phyloP scores from a whole-genome alignment of 2,113 vertebrate species.

The Serinus canaria region DNA sequence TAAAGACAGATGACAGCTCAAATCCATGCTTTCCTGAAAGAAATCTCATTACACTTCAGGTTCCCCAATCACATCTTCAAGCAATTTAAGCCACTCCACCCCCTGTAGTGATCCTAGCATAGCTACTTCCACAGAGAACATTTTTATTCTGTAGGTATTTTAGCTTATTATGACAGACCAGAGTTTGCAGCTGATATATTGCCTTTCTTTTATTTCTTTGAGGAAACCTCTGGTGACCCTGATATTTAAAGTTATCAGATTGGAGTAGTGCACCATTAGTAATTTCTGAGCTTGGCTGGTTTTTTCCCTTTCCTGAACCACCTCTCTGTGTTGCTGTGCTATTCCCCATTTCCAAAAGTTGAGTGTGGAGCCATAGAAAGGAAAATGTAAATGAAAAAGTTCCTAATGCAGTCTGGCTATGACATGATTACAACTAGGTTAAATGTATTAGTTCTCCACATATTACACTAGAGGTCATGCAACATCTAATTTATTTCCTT shows the following conservation, averaged over 20 bases:
- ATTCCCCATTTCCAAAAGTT: not conserved
- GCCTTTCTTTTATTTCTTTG: not conserved
- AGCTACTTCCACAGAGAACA: not conserved
- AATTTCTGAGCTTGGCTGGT: not conserved
- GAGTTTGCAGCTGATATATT: not conserved
- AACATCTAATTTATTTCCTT: slow-evolving; percentile 54
- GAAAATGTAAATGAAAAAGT: slow-evolving; percentile 29
- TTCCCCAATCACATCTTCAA: not conserved
- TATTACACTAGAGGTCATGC: slow-evolving; percentile 50
- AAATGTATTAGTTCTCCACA: slow-evolving; percentile 43
- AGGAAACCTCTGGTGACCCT: not conserved
- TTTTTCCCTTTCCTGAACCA: not conserved
- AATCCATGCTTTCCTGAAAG: not conserved
- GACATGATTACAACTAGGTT: slow-evolving; percentile 46
- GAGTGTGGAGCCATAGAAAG: not conserved
- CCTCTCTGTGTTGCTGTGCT: not conserved
- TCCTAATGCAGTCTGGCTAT: slow-evolving; percentile 25
- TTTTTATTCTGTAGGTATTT: not conserved
- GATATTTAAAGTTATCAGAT: not conserved
- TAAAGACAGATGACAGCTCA: not conserved
- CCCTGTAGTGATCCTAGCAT: not conserved
- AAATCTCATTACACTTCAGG: not conserved
- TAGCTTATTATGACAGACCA: not conserved
- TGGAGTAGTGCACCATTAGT: not conserved
- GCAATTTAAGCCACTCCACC: not conserved